Percentiles rank a stretch among this genome's conserved stretches.
Evolutionary conservation across 2,888 invertebrate genomes (phyloP).

Genomic region (Drosophila heteroneura): DNA sequence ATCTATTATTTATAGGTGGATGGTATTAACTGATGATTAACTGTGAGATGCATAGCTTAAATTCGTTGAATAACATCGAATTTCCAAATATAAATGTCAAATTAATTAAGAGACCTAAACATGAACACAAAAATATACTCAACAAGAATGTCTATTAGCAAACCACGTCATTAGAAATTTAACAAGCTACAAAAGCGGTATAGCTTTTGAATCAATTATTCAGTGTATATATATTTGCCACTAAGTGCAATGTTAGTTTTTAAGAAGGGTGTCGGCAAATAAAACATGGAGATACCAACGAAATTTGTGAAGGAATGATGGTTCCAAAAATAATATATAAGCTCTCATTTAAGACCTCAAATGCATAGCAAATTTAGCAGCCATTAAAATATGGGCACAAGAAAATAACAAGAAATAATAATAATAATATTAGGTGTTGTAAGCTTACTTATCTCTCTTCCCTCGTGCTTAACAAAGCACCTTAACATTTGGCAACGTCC

Average conservation of each 20-base stretch:
- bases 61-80: background rate
- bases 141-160: background rate
- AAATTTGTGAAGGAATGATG: background rate
- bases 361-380: background rate
- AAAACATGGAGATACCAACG: background rate
- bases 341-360: background rate
- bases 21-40: background rate
- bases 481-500: slow-evolving; percentile 28
- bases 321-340: background rate
- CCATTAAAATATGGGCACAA: background rate
- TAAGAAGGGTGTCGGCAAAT: background rate
- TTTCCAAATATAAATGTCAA: background rate
- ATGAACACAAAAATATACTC: background rate
- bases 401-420: background rate
- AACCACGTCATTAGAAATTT: background rate
- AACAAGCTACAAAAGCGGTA: background rate
- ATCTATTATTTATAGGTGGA: background rate
- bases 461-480: slow-evolving; percentile 26
- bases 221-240: background rate
- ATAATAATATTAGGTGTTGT: background rate
- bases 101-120: background rate
- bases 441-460: slow-evolving; percentile 4
- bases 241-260: background rate
- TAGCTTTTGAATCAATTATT: background rate
- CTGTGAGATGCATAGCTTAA: background rate